Conservation (phyloP, 2,888 invertebrate species). For the Colletes collaris region DNA sequence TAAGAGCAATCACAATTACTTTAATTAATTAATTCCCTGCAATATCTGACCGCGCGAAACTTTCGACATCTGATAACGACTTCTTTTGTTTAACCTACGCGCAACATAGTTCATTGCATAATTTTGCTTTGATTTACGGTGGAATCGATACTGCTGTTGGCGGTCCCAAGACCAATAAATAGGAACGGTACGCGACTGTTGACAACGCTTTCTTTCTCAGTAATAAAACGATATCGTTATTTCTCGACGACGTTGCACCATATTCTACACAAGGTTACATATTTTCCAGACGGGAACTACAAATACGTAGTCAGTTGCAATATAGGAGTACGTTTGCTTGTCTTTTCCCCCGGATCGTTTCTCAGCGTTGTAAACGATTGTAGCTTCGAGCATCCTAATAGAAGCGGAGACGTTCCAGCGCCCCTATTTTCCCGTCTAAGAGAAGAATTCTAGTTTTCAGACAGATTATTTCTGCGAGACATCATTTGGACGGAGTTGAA, state of each 20-base stretch:
- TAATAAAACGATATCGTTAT: conserved; percentile 39
- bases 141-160: conserved; percentile 1
- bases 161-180: conserved; percentile 26
- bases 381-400: not conserved
- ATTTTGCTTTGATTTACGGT: conserved; percentile 20
- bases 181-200: not conserved
- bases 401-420: too few species aligned
- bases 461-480: too few species aligned
- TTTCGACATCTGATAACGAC: too few species aligned
- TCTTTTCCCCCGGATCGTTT: conserved; percentile 17
- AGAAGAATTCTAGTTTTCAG: too few species aligned
- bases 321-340: conserved; percentile 4
- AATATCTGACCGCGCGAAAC: too few species aligned
- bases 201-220: conserved; percentile 12
- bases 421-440: too few species aligned
- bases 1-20: too few species aligned
- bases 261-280: conserved; percentile 21
- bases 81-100: too few species aligned
- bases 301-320: conserved; percentile 22
- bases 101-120: conserved; percentile 3
- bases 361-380: conserved; percentile 26
- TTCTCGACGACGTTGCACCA: not conserved
- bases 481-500: too few species aligned
- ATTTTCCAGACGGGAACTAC: conserved; percentile 16
- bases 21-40: too few species aligned